A percentile compares a stretch with the other conserved stretches of the same genome.
phyloP scores from a whole-genome alignment of 2,113 vertebrate species.

The Buteo buteo region DNA sequence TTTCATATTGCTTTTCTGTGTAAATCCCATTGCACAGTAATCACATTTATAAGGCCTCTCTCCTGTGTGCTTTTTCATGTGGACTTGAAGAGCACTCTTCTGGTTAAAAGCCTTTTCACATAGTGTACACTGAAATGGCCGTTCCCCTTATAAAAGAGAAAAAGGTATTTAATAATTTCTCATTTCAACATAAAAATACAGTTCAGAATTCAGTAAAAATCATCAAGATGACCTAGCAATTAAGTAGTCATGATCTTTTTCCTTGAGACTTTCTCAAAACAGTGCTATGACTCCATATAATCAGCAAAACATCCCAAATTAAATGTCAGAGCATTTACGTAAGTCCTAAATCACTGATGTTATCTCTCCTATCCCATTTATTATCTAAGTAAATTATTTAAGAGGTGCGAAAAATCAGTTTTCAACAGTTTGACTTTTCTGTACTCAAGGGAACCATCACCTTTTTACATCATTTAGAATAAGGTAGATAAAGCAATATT shows the following conservation, averaged over 20 bases:
- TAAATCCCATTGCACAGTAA: conserved; percentile 92
- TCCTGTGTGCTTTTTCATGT: conserved; percentile 97
- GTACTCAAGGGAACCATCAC: background rate
- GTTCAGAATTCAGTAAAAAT: background rate
- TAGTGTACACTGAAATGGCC: conserved; percentile 88
- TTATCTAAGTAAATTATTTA: background rate
- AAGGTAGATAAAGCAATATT: background rate
- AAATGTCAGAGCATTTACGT: background rate
- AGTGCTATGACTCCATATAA: background rate
- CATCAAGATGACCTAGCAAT: background rate
- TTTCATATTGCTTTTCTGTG: conserved; percentile 99
- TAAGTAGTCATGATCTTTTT: background rate
- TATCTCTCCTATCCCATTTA: background rate
- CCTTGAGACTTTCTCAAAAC: background rate
- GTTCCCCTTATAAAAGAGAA: conserved; percentile 79
- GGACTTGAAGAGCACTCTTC: conserved; percentile 97
- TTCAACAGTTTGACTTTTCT: background rate
- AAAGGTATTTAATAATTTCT: background rate
- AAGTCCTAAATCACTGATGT: background rate
- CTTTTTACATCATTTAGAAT: background rate
- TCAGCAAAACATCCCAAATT: background rate
- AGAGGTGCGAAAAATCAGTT: background rate
- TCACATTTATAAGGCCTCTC: conserved; percentile 94
- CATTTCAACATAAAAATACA: background rate
- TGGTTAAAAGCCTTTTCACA: conserved; percentile 99